phyloP scores from a whole-genome alignment of 2,888 invertebrate species.

The Caenorhabditis macrosperma region DNA sequence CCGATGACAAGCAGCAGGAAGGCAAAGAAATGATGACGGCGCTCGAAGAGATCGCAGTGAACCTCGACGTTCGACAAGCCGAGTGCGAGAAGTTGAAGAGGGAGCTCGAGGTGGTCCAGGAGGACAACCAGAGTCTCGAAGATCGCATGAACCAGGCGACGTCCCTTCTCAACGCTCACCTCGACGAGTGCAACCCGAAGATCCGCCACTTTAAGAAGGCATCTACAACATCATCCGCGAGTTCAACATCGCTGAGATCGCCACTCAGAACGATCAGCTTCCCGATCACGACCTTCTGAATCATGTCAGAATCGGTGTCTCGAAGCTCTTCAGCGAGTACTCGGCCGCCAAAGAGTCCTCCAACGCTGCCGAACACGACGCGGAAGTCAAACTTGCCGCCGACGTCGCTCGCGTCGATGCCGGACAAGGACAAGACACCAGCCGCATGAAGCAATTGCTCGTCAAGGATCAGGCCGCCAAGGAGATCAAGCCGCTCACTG shows the following conservation, averaged over 20 bases:
- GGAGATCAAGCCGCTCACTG: slow-evolving; percentile 64
- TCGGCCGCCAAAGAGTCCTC: slow-evolving; percentile 88
- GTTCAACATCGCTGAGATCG: slow-evolving; percentile 65
- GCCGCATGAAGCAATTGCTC: slow-evolving; percentile 81
- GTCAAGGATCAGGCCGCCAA: slow-evolving; percentile 86
- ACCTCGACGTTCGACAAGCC: slow-evolving; percentile 98
- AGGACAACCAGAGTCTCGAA: slow-evolving; percentile 64
- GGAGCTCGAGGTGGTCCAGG: slow-evolving; percentile 70
- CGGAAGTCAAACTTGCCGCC: slow-evolving; percentile 57
- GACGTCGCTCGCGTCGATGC: slow-evolving; percentile 59
- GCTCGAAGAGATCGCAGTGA: slow-evolving; percentile 97
- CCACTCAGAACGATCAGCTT: slow-evolving; percentile 65
- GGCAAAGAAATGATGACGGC: slow-evolving; percentile 86
- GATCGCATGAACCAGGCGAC: slow-evolving; percentile 66
- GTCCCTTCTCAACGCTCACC: slow-evolving; percentile 59
- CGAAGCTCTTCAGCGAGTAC: slow-evolving; percentile 98
- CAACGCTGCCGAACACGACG: slow-evolving; percentile 60
- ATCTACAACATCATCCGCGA: slow-evolving; percentile 68
- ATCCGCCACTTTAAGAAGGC: slow-evolving; percentile 68
- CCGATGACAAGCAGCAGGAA: slow-evolving; percentile 89
- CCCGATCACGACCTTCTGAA: slow-evolving; percentile 95
- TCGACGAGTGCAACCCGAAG: slow-evolving; percentile 67
- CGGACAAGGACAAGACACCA: slow-evolving; percentile 55
- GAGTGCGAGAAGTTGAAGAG: slow-evolving; percentile 95
- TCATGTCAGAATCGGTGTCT: slow-evolving; percentile 95